Percentiles rank a stretch among this genome's conserved stretches.
Conservation (phyloP, 2,888 invertebrate genomes). For the Limnephilus rhombicus region DNA sequence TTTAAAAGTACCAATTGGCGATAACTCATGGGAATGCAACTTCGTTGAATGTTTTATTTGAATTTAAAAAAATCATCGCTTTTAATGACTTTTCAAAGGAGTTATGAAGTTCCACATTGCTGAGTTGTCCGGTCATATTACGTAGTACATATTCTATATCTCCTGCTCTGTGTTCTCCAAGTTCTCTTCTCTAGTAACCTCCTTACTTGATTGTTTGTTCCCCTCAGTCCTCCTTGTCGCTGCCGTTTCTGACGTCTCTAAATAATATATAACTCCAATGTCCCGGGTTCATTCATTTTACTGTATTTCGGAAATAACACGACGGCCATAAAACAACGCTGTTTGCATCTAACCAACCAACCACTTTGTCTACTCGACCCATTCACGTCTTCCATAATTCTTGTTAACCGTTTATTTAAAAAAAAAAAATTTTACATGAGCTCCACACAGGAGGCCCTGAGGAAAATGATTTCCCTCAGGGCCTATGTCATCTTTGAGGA, state of each 20-base stretch:
- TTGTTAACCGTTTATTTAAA: not conserved
- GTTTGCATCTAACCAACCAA: not conserved
- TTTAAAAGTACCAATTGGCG: no score
- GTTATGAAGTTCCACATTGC: no score
- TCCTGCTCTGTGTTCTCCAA: not conserved
- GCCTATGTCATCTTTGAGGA: no score
- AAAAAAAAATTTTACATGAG: no score
- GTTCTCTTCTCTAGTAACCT: not conserved
- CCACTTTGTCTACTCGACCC: not conserved
- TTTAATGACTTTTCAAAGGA: no score
- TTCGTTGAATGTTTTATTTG: no score
- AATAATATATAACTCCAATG: constrained; percentile 21
- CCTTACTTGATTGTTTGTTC: constrained; percentile 23
- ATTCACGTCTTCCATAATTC: not conserved
- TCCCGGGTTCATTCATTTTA: constrained; percentile 14
- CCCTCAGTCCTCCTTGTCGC: not conserved
- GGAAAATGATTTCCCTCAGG: no score
- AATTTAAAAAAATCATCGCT: no score
- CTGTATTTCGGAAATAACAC: constrained; percentile 26
- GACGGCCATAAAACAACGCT: constrained; percentile 13
- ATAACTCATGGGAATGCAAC: no score
- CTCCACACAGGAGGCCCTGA: no score
- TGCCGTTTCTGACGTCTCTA: constrained; percentile 27
- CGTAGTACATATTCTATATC: not conserved
- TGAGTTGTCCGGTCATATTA: no score